Percentiles rank a stretch among this genome's conserved stretches.
Evolutionary conservation across 2,888 invertebrate genomes (phyloP).

Genomic region (Therioaphis trifolii): DNA sequence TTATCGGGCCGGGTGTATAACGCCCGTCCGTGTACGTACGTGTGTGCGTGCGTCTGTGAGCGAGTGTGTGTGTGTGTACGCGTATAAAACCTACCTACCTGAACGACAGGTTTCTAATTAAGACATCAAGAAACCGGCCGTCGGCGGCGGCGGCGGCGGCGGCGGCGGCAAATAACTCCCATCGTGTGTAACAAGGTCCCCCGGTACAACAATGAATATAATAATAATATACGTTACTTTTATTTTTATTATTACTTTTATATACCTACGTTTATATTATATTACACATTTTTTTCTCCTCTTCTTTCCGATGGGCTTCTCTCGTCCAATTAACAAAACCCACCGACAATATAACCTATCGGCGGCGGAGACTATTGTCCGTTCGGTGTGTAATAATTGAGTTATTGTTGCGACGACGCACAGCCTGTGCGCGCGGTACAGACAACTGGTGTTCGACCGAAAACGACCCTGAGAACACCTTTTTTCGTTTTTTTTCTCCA

Average conservation of each 20-base stretch:
- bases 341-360: slow-evolving; percentile 22
- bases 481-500: neutral
- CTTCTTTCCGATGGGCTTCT: slow-evolving; percentile 10
- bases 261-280: neutral
- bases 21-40: neutral
- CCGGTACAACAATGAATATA: slow-evolving; percentile 42
- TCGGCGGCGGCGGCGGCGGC: slow-evolving; percentile 36
- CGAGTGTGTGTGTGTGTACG: neutral
- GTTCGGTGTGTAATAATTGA: slow-evolving; percentile 37
- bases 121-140: slow-evolving; percentile 61
- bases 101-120: slow-evolving; percentile 61
- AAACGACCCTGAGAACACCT: slow-evolving; percentile 24
- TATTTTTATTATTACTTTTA: slow-evolving; percentile 16
- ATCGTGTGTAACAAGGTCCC: slow-evolving; percentile 54
- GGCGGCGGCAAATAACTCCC: slow-evolving; percentile 53
- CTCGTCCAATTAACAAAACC: slow-evolving; percentile 59
- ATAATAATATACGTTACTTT: neutral
- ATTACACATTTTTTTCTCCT: neutral
- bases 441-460: neutral
- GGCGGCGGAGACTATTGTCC: slow-evolving; percentile 16
- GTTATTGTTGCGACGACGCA: slow-evolving; percentile 30
- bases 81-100: slow-evolving; percentile 3
- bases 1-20: slow-evolving; percentile 39
- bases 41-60: neutral
- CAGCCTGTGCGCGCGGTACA: neutral